Evolutionary conservation across 2,888 invertebrate genomes (phyloP), one percentile per base, ranked within the genome.

Genomic region (Heliconius hortense): DNA sequence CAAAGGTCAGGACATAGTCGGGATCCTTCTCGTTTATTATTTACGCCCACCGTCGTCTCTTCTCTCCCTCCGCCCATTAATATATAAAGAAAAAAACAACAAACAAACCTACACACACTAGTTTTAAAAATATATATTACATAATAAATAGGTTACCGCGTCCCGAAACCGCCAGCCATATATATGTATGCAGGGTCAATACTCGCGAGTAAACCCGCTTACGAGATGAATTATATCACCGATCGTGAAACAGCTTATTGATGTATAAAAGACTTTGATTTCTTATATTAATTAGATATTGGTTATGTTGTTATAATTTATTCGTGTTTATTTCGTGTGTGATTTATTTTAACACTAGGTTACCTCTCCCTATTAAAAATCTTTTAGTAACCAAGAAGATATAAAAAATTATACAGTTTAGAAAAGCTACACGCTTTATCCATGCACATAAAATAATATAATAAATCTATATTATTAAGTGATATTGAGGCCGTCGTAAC

Each of bases 111-210:
- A 48, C 18, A 48, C 18, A 48, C 18, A 48, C 48, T 48, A 48
- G 1, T 7, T 7, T 53, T 1, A 53, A 48, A 53, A 53, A 69
- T 18, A 53, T 31, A 69, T n/a, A 59, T 60, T 26, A 39, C 18
- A 43, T 13, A 60, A 59, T 26, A 71, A 71, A 59, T 76, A 76
- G 76, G 64, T 60, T 64, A 77, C 0, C 31, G 75, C 82, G 78
- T 82, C 82, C 84, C 84, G 83, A 77, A 83, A 80, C 81, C 76
- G 79, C 76, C 79, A 60, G n/a, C 31, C 73, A 77, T 82, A 82
- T 82, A 77, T 82, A 82, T 82, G 31, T 48, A 82, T 82, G 31
- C 35, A 75, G 79, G 84, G 83, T 82, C 83, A 84, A 82, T 78
- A 84, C 72, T 80, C 82, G 74, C 78, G 70, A 79, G 78, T 81